phyloP scores from a whole-genome alignment of 2,113 vertebrate species.

The Elgaria multicarinata region DNA sequence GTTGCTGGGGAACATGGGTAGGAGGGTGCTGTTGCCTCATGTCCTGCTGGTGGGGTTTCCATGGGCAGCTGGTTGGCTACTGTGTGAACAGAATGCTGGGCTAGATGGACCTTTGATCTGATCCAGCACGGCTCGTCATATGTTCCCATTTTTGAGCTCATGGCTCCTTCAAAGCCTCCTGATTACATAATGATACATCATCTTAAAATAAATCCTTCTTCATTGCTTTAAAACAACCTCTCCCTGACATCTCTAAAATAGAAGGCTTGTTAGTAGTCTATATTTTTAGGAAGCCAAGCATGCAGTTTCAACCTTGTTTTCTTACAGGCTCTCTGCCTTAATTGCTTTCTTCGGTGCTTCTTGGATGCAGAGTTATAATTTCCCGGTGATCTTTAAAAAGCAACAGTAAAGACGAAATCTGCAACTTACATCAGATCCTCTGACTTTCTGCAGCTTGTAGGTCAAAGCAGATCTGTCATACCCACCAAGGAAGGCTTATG shows the following conservation, averaged over 20 bases:
- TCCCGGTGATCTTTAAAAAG: constrained; percentile 5
- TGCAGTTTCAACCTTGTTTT: constrained; percentile 10
- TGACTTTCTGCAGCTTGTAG: neutral
- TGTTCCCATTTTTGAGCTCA: neutral
- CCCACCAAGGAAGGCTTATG: too few species aligned
- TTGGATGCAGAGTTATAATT: neutral
- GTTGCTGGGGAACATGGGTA: too few species aligned
- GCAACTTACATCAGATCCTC: neutral
- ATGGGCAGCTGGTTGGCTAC: too few species aligned
- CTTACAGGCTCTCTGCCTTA: neutral
- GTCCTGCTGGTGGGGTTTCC: too few species aligned
- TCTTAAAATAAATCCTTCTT: neutral
- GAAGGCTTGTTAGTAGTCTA: neutral
- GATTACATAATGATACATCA: neutral
- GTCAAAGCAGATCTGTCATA: too few species aligned
- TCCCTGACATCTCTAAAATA: neutral
- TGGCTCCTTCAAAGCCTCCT: neutral
- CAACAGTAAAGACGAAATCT: neutral
- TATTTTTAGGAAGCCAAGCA: neutral
- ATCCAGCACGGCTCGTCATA: too few species aligned
- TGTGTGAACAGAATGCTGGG: too few species aligned
- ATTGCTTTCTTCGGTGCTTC: neutral
- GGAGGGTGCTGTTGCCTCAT: too few species aligned
- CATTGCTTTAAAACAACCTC: neutral
- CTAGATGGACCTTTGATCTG: too few species aligned